These are phyloP conservation scores for Cabera pusaria DNA, from an alignment of 2,888 invertebrate species.

Conservation along the genomic window DNA sequence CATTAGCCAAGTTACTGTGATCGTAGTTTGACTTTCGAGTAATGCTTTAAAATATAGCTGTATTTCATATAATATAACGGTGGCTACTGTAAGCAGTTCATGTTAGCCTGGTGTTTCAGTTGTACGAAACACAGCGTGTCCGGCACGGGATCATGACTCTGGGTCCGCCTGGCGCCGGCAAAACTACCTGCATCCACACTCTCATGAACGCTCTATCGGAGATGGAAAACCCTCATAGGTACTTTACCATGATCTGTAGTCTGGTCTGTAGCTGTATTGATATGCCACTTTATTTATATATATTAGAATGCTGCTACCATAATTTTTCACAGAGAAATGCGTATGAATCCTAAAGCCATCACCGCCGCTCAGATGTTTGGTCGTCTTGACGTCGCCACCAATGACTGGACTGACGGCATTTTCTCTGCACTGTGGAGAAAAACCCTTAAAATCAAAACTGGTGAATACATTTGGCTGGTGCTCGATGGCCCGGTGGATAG, in stretches of 20 bases:
- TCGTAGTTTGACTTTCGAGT: too few species aligned
- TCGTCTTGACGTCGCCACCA: constrained; percentile 96
- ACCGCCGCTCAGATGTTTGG: constrained; percentile 99
- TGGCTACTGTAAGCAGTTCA: too few species aligned
- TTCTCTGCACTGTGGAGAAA: constrained; percentile 98
- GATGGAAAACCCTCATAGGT: constrained; percentile 92
- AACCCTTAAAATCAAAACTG: constrained; percentile 93
- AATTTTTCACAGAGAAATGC: constrained; percentile 90
- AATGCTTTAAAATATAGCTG: too few species aligned
- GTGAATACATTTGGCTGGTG: constrained; percentile 96
- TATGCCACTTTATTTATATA: too few species aligned
- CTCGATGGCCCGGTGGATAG: constrained; percentile 98
- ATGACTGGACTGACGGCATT: constrained; percentile 99
- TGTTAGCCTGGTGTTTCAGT: too few species aligned
- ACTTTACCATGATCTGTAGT: too few species aligned
- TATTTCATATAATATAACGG: too few species aligned
- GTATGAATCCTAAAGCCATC: constrained; percentile 99
- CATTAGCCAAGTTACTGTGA: too few species aligned
- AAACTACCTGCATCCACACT: constrained; percentile 95
- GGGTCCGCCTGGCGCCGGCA: constrained; percentile 97
- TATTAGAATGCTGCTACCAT: too few species aligned
- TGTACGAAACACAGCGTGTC: constrained; percentile 97
- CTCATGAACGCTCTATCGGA: constrained; percentile 95
- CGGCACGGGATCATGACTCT: constrained; percentile 98
- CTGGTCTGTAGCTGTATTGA: too few species aligned